Evolutionary conservation across 2,113 vertebrate species (phyloP).

Genomic region (Anolis carolinensis): DNA sequence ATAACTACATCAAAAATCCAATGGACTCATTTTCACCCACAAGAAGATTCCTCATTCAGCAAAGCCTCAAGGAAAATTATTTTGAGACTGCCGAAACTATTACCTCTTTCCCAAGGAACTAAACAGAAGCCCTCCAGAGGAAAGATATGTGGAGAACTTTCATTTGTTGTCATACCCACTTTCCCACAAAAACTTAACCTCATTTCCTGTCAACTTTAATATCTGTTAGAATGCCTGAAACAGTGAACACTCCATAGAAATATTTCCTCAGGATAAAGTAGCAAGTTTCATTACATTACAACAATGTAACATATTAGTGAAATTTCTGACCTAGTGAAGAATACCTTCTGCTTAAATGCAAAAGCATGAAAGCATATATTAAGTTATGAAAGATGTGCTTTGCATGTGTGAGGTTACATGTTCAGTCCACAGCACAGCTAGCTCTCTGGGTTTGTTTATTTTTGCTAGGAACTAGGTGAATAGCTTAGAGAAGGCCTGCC

Average conservation of each 20-base stretch:
- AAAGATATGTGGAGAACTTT: neutral
- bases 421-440: neutral
- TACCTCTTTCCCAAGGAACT: neutral
- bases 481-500: too few relatives aligned
- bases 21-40: neutral
- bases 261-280: neutral
- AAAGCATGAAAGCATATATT: neutral
- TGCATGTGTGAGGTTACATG: neutral
- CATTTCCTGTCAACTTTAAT: neutral
- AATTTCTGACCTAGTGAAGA: neutral
- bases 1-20: neutral
- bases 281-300: neutral
- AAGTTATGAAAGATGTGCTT: neutral
- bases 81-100: neutral
- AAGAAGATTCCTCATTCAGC: neutral
- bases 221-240: neutral
- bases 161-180: neutral
- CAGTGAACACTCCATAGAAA: neutral
- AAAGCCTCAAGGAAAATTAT: neutral
- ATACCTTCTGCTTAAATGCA: neutral
- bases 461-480: too few relatives aligned
- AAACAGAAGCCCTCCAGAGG: neutral
- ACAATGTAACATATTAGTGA: neutral
- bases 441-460: too few relatives aligned
- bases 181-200: neutral